Base-by-base conservation (phyloP, 2,113 vertebrate species). In the Lophochroa leadbeateri region DNA sequence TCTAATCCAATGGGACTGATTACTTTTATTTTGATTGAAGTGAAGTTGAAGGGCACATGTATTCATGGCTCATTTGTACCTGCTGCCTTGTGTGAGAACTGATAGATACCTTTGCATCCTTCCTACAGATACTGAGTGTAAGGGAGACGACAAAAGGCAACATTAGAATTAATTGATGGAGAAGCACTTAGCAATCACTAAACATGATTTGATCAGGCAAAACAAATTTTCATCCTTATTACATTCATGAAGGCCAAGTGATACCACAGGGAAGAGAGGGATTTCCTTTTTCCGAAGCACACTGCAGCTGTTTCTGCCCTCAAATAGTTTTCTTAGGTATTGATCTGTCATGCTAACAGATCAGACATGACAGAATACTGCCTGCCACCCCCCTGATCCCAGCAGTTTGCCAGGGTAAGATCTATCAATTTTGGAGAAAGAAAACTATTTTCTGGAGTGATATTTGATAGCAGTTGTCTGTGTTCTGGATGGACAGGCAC, bases 1-100 rank as follows among this genome's bases (percentile, higher is more conserved):
- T 88, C 63, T 96, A 92, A 82, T 95, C 83, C 79, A 60, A 3
- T 50, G 15, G 79, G 88, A 86, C 9, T 94, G 72, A 96, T 95
- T 93, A 71, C 23, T 79, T n/a, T n/a, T n/a, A n/a, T n/a, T 37
- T 13, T 8, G 23, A 7, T 12, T 46, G 47, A 31, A 82, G 64
- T 37, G 18, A 13, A 33, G 11, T 24, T 28, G 43, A 35, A 64
- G 35, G 37, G 17, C 2, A 29, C 44, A 3, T 69, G n/a, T 31
- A 23, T 15, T 70, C 49, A 15, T 33, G 58, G 29, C 43, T 85
- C n/a, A 11, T 7, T 67, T 68, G 5, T 63, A 58, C 44, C 55
- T n/a, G 23, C 78, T 75, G 50, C n/a, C 11, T 52, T 20, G 25
- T 35, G 29, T 64, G 25, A 79, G 44, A 57, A 13, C 33, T 35